phyloP scores from a whole-genome alignment of 2,113 vertebrate genomes.

The Artemisiospiza belli region DNA sequence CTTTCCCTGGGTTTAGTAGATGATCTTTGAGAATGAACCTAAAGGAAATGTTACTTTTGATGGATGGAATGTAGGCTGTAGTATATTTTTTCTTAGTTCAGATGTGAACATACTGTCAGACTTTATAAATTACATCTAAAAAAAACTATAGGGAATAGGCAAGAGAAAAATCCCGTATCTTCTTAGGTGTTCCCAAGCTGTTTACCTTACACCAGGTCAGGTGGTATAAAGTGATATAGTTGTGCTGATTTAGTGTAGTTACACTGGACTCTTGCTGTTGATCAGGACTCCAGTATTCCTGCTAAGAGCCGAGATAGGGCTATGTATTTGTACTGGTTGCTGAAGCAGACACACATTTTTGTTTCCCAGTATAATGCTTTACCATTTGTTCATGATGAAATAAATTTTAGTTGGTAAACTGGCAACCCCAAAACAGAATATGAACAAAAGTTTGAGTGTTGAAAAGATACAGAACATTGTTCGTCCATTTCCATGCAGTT shows the following conservation, averaged over 20 bases:
- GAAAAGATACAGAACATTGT: not conserved
- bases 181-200: not conserved
- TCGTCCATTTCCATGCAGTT: not conserved
- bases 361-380: not conserved
- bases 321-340: not conserved
- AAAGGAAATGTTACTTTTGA: slow-evolving; percentile 26
- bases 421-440: not conserved
- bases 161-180: not conserved
- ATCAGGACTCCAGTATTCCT: not conserved
- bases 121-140: slow-evolving; percentile 12
- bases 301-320: not conserved
- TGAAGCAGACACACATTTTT: not conserved
- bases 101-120: not conserved
- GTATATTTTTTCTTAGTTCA: not conserved
- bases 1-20: slow-evolving; percentile 43
- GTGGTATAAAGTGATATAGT: not conserved
- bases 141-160: not conserved
- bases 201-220: not conserved
- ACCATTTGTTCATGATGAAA: not conserved
- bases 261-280: not conserved
- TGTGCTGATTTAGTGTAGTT: not conserved
- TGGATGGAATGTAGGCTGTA: slow-evolving; percentile 15
- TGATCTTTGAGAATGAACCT: slow-evolving; percentile 53
- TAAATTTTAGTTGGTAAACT: not conserved
- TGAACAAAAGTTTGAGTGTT: not conserved